Evolutionary conservation across 2,888 invertebrate species (phyloP).

Genomic region (Dinocampus coccinellae): DNA sequence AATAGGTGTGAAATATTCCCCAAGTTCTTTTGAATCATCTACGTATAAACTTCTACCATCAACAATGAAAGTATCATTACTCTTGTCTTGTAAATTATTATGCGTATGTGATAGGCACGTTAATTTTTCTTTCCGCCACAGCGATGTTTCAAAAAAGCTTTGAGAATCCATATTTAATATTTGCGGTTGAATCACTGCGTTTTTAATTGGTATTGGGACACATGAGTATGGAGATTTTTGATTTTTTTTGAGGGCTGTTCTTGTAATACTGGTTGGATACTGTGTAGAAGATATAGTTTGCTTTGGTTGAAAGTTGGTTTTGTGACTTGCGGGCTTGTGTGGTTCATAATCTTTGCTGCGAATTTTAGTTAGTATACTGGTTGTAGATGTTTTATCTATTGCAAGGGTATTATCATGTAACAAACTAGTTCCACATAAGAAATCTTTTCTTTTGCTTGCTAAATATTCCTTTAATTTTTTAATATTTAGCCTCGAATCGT

Average conservation of each 20-base stretch:
- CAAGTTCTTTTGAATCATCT: conserved; percentile 11
- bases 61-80: conserved; percentile 45
- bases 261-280: conserved; percentile 39
- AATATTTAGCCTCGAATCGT: conserved; percentile 48
- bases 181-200: conserved; percentile 50
- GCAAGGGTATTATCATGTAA: not conserved
- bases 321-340: conserved; percentile 61
- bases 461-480: conserved; percentile 52
- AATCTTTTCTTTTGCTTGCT: conserved; percentile 52
- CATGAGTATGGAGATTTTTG: conserved; percentile 43
- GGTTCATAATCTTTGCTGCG: conserved; percentile 54
- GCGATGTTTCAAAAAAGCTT: conserved; percentile 57
- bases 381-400: conserved; percentile 24
- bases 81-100: conserved; percentile 31
- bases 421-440: conserved; percentile 52
- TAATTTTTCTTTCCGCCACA: conserved; percentile 58
- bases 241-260: conserved; percentile 30
- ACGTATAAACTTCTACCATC: conserved; percentile 23
- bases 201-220: conserved; percentile 47
- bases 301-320: conserved; percentile 55
- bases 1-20: not conserved
- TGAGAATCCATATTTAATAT: conserved; percentile 49
- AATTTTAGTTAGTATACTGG: conserved; percentile 38
- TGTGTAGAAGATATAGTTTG: conserved; percentile 49
- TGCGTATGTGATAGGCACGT: conserved; percentile 61